Conservation (phyloP, 2,113 vertebrate genomes). For the Theropithecus gelada region DNA sequence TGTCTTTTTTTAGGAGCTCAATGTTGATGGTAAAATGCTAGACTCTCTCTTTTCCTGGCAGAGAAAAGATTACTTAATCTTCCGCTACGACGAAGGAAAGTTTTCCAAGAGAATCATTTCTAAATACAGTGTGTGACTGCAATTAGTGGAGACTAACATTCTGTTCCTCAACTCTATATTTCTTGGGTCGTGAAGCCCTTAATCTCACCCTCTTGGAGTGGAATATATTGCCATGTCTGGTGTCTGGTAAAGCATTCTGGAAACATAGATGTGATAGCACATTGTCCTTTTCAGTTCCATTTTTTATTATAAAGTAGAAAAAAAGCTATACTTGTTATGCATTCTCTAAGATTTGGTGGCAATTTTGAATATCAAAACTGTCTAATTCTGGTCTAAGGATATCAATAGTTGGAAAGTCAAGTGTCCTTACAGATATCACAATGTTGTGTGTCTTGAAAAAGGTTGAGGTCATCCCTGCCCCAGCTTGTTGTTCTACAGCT, state of each 20-base stretch:
- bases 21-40: background rate
- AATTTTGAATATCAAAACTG: background rate
- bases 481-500: fast-evolving
- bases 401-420: background rate
- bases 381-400: background rate
- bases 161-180: background rate
- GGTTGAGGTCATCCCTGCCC: background rate
- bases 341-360: background rate
- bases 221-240: background rate
- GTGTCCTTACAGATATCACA: background rate
- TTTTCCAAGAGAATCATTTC: background rate
- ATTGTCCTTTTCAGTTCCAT: background rate
- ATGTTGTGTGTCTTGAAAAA: background rate
- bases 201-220: background rate
- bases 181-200: background rate
- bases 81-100: background rate
- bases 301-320: background rate
- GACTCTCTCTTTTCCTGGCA: background rate
- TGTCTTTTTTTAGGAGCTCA: background rate
- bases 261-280: background rate
- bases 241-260: background rate
- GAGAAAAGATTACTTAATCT: background rate
- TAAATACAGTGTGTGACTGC: background rate
- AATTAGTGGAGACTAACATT: background rate
- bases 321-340: background rate